Base-by-base conservation (phyloP, 2,797 vertebrate genomes). In the Schizothorax lantsangensis region DNA sequence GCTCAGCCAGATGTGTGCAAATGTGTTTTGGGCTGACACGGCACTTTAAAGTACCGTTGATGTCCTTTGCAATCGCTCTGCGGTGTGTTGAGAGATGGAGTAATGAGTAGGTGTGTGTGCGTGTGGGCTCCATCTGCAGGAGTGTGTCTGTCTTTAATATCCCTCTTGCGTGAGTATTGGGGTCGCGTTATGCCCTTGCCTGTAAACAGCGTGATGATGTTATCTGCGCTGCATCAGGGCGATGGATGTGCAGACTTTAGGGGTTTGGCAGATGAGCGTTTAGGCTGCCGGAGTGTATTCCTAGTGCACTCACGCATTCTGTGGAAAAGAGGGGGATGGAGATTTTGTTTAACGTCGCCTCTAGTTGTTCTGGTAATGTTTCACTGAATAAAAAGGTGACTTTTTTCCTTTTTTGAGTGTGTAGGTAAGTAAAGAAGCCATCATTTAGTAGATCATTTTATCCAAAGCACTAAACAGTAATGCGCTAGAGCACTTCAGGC, bases 71-170 rank as follows among this genome's bases (percentile, higher is more conserved):
- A 83, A 79, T 87, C 84, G 57, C 83, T 85, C 77, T 79, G 78
- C 71, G 33, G 40, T 49, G 83, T 75, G 43, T 79, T 83, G 68
- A 54, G 30, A 80, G 68, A 66, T 83, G 79, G 87, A 88, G 84
- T 88, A 74, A 84, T 66, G 68, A 79, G 66, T 84, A 84, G 81
- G 68, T 89, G 84, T 71, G 84, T 80, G 52, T 59, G 74, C 4
- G 47, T 49, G 45, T 33, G 75, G 43, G 75, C 47, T 87, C 47
- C 85, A 86, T 86, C 66, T 87, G 85, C 64, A 77, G 77, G 54
- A 79, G 47, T 79, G 84, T 52, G 62, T 43, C 80, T 89, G 86
- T 71, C 80, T 87, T 90, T 89, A 88, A 84, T 90, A 90, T 89
- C 86, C 87, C 74, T 73, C 73, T 88, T 83, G 87, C 84, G 81